Conservation (phyloP, 2,113 vertebrate genomes). For the Camarhynchus parvulus region DNA sequence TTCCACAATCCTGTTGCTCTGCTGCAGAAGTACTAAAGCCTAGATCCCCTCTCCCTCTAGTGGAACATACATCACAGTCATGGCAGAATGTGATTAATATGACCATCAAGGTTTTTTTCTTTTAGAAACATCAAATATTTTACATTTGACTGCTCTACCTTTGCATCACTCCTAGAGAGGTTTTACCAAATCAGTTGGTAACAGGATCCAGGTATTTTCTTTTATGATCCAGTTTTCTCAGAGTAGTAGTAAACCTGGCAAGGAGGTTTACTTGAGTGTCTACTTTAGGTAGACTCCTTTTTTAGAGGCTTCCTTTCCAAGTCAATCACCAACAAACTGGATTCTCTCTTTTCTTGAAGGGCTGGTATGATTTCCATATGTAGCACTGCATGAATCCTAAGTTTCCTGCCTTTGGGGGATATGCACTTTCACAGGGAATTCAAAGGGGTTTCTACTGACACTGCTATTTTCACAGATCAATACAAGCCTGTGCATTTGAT, state of each 20-base stretch:
- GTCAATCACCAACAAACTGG: background rate
- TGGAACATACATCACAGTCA: background rate
- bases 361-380: background rate
- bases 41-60: background rate
- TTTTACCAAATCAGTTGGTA: background rate
- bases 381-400: background rate
- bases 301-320: background rate
- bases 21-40: background rate
- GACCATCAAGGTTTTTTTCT: background rate
- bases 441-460: background rate
- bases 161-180: background rate
- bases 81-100: background rate
- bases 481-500: background rate
- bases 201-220: background rate
- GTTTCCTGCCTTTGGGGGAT: background rate
- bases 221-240: background rate
- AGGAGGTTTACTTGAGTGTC: background rate
- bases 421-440: background rate
- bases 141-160: background rate
- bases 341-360: background rate
- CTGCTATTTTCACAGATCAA: background rate
- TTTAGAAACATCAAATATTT: background rate
- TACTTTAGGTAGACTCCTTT: background rate
- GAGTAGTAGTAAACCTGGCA: background rate
- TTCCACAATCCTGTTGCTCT: background rate